Conservation (phyloP, 2,797 vertebrate genomes). For the Atherinosoma microstoma region DNA sequence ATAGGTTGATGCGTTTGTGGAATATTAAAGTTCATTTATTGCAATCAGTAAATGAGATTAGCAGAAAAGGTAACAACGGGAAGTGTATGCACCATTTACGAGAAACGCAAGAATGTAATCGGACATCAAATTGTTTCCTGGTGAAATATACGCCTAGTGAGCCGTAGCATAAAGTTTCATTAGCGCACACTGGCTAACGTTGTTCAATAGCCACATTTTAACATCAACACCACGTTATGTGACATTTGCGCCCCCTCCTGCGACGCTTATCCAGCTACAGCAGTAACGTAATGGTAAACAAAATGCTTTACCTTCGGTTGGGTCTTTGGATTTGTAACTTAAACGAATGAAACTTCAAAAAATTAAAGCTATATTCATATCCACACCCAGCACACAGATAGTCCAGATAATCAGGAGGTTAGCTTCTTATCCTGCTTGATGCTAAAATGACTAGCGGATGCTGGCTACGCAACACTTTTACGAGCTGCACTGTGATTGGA, state of each 20-base stretch:
- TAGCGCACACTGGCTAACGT: conserved; percentile 13
- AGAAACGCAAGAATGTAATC: neutral
- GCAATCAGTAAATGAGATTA: neutral
- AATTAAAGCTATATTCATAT: conserved; percentile 34
- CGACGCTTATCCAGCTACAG: conserved; percentile 47
- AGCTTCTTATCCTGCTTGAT: conserved; percentile 44
- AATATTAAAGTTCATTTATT: neutral
- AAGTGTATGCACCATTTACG: neutral
- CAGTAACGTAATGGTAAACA: conserved; percentile 32
- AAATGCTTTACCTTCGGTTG: conserved; percentile 62
- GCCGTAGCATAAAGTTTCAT: conserved; percentile 22
- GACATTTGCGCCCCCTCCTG: conserved; percentile 61
- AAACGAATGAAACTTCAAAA: conserved; percentile 2
- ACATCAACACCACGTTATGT: conserved; percentile 43
- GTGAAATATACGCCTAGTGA: neutral
- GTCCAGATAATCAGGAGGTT: neutral
- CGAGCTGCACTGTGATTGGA: conserved; percentile 65
- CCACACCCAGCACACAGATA: neutral
- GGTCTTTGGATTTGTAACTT: conserved; percentile 17
- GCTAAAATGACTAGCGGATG: conserved; percentile 59
- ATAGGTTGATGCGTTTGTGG: neutral
- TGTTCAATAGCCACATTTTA: conserved; percentile 37
- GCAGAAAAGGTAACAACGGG: conserved; percentile 4
- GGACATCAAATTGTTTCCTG: neutral
- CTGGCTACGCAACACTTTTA: conserved; percentile 25